Evolutionary conservation across 2,113 vertebrate genomes (phyloP).

Genomic region (Xyliphius kryptos): DNA sequence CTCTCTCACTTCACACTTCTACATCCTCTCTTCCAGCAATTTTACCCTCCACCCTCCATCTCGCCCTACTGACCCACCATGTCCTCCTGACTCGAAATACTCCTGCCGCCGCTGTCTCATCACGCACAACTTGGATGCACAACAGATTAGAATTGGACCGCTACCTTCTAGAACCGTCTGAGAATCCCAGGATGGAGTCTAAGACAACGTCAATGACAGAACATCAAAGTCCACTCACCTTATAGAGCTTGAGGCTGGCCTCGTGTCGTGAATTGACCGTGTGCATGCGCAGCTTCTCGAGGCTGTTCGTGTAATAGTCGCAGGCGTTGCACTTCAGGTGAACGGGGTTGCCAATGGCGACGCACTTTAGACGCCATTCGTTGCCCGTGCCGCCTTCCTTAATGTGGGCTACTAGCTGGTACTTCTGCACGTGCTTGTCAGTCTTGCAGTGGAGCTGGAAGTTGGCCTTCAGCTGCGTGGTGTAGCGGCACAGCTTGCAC

Average conservation of each 20-base stretch:
- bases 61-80: constrained; percentile 58
- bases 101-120: constrained; percentile 18
- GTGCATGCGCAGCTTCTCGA: constrained; percentile 96
- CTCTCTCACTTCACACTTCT: constrained; percentile 60
- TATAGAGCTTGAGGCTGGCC: constrained; percentile 96
- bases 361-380: constrained; percentile 95
- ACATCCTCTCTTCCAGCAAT: constrained; percentile 62
- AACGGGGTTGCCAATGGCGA: no score
- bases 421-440: constrained; percentile 96
- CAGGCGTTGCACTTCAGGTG: constrained; percentile 98
- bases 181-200: background rate
- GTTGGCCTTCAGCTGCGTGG: constrained; percentile 97
- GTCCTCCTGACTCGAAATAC: constrained; percentile 41
- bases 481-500: constrained; percentile 97
- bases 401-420: constrained; percentile 97
- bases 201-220: background rate
- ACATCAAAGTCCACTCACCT: constrained; percentile 68
- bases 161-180: background rate
- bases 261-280: constrained; percentile 92
- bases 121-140: background rate
- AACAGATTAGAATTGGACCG: no score
- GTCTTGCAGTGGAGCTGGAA: constrained; percentile 99
- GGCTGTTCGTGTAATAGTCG: constrained; percentile 97
- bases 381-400: constrained; percentile 95
- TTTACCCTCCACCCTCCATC: constrained; percentile 77